These are phyloP conservation scores for Avahi laniger DNA, from an alignment of 2,797 vertebrate species.

Conservation along the genomic window DNA sequence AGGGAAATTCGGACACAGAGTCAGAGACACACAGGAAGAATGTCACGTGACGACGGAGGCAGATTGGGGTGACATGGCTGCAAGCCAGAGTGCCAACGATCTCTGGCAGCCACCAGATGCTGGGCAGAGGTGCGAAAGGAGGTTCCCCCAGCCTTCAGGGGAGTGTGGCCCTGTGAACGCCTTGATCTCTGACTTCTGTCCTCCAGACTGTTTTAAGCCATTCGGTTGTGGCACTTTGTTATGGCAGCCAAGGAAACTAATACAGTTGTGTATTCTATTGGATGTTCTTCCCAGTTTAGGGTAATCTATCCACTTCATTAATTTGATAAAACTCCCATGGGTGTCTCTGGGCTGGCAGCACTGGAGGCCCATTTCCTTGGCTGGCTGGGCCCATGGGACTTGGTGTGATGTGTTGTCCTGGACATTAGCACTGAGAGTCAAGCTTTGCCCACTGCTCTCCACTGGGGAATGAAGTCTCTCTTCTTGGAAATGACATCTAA, in stretches of 20 bases:
- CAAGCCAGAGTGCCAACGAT: not conserved
- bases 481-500: not conserved
- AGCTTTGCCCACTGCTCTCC: not conserved
- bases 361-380: not conserved
- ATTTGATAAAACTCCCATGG: not conserved
- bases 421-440: rapidly evolving
- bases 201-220: not conserved
- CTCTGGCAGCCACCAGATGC: no score
- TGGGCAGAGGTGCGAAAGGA: no score
- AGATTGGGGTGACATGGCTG: not conserved
- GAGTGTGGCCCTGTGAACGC: rapidly evolving
- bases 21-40: not conserved
- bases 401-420: rapidly evolving
- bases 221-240: rapidly evolving
- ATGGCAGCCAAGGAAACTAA: rapidly evolving
- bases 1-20: not conserved
- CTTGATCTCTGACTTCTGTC: not conserved
- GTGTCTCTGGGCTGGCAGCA: not conserved
- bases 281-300: not conserved
- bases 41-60: rapidly evolving
- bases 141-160: no score
- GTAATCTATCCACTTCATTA: not conserved
- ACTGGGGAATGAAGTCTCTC: rapidly evolving
- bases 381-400: rapidly evolving
- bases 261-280: rapidly evolving